Conservation (phyloP, 2,797 vertebrate species). For the Mormyrops boulengeri region DNA sequence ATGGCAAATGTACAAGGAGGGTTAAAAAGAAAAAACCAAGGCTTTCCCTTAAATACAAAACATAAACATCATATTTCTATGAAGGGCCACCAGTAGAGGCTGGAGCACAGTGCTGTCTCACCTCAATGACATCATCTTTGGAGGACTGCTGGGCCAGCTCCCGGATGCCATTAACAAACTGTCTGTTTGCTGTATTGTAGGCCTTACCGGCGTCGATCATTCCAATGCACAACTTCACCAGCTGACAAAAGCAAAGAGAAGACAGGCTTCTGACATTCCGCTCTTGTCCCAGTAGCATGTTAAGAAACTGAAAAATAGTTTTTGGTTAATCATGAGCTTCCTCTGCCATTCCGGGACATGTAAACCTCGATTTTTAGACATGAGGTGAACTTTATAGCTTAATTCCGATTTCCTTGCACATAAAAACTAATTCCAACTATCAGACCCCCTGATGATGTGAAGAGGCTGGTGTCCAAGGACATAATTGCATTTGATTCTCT, state of each 20-base stretch:
- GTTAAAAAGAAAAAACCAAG: background rate
- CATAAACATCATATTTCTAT: background rate
- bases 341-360: background rate
- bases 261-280: background rate
- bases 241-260: conserved; percentile 51
- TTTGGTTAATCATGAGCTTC: background rate
- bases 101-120: conserved; percentile 47
- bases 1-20: background rate
- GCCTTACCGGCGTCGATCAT: conserved; percentile 98
- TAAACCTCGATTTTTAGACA: background rate
- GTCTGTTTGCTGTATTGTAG: conserved; percentile 90
- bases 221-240: conserved; percentile 92
- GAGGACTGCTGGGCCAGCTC: conserved; percentile 91
- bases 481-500: background rate
- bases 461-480: background rate
- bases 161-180: conserved; percentile 88
- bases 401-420: background rate
- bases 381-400: background rate
- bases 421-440: background rate
- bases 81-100: background rate
- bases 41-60: background rate
- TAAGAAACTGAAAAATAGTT: background rate
- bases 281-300: background rate
- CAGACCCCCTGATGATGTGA: background rate
- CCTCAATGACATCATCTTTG: conserved; percentile 88